These are phyloP conservation scores for Psilopsiagon aurifrons DNA, from an alignment of 2,113 vertebrate genomes.

Conservation along the genomic window DNA sequence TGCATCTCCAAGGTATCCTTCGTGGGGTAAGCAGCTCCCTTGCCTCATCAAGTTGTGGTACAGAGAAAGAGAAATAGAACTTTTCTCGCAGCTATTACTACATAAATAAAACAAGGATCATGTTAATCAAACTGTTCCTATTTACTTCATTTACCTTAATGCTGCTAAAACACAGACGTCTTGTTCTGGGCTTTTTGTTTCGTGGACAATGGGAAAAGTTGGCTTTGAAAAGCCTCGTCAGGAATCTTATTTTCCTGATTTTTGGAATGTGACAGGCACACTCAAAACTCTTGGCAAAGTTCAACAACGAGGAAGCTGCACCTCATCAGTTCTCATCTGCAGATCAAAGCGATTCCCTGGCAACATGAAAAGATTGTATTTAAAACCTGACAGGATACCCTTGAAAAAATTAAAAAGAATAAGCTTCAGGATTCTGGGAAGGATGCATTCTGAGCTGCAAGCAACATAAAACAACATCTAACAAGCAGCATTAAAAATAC, in stretches of 20 bases:
- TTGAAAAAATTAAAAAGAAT: slow-evolving; percentile 17
- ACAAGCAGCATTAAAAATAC: slow-evolving; percentile 47
- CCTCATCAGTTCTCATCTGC: slow-evolving; percentile 56
- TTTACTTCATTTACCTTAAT: neutral
- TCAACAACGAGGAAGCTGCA: slow-evolving; percentile 48
- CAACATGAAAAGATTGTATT: slow-evolving; percentile 63
- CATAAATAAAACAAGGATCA: neutral
- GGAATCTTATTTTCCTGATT: neutral
- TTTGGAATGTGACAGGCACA: neutral
- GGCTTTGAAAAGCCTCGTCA: neutral
- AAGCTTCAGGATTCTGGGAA: slow-evolving; percentile 40
- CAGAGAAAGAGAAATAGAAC: neutral
- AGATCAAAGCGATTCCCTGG: slow-evolving; percentile 67
- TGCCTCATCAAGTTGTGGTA: neutral
- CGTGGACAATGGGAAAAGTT: neutral
- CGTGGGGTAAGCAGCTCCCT: neutral
- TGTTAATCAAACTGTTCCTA: neutral
- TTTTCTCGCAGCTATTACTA: neutral
- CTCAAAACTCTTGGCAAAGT: slow-evolving; percentile 52
- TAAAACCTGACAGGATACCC: slow-evolving; percentile 67
- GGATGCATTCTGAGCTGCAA: slow-evolving; percentile 36
- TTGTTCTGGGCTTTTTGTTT: neutral
- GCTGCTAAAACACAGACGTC: neutral
- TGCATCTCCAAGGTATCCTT: neutral
- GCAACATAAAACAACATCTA: slow-evolving; percentile 36